Conservation (phyloP, 2,113 vertebrate species). For the Notothenia rossii region DNA sequence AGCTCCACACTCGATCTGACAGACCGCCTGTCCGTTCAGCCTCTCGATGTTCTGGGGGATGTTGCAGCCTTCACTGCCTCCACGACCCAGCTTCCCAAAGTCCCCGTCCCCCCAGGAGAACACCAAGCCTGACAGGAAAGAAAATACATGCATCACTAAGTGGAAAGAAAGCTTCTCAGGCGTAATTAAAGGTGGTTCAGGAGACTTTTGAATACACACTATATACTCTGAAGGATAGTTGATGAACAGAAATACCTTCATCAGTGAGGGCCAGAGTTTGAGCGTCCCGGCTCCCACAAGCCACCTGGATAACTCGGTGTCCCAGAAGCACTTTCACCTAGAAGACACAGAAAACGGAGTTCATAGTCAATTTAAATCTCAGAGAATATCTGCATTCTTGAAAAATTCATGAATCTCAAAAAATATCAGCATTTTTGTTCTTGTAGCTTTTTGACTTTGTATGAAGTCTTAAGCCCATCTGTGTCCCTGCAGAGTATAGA, state of each 20-base stretch:
- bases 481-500: too few species aligned
- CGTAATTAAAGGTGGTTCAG: too few species aligned
- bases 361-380: too few species aligned
- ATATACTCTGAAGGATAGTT: not conserved
- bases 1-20: slow-evolving; percentile 98
- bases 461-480: too few species aligned
- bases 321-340: slow-evolving; percentile 98
- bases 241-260: slow-evolving; percentile 86
- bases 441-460: too few species aligned
- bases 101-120: slow-evolving; percentile 99
- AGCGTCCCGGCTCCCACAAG: slow-evolving; percentile 97
- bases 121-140: slow-evolving; percentile 88
- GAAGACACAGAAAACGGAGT: not conserved
- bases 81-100: slow-evolving; percentile 96
- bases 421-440: too few species aligned
- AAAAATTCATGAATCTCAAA: too few species aligned
- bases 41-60: slow-evolving; percentile 99
- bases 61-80: slow-evolving; percentile 98
- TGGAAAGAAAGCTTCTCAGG: not conserved
- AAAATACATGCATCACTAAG: not conserved
- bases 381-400: too few species aligned
- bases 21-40: slow-evolving; percentile 94
- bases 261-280: slow-evolving; percentile 97
- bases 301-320: slow-evolving; percentile 96
- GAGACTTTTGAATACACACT: too few species aligned